phyloP scores from a whole-genome alignment of 2,888 invertebrate genomes.

The Cataglyphis albicans region DNA sequence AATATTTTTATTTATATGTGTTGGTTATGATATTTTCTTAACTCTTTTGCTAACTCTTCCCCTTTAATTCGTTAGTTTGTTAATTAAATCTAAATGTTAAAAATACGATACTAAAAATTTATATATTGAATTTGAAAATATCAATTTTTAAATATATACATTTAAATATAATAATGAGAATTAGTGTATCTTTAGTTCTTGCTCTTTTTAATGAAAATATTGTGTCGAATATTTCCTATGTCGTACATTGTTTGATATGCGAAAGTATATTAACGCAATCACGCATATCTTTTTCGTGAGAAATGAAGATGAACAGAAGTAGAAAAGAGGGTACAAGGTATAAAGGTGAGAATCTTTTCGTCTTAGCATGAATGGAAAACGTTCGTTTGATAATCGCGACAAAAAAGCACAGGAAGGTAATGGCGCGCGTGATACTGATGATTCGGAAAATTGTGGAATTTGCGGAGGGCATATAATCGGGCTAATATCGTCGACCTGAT shows the following conservation, averaged over 20 bases:
- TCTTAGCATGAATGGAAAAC: constrained; percentile 50
- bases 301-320: constrained; percentile 27
- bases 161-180: background rate
- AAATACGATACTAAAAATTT: background rate
- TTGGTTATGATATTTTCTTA: background rate
- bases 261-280: constrained; percentile 79
- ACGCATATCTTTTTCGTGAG: constrained; percentile 22
- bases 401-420: constrained; percentile 71
- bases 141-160: background rate
- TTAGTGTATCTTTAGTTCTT: background rate
- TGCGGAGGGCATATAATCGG: constrained; percentile 79
- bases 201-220: background rate
- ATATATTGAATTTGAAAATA: background rate
- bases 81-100: background rate
- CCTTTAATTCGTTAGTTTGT: background rate
- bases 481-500: constrained; percentile 78
- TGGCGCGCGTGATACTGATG: constrained; percentile 76
- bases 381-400: constrained; percentile 70
- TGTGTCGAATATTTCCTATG: constrained; percentile 45
- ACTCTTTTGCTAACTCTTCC: background rate
- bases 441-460: constrained; percentile 82
- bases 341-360: constrained; percentile 15
- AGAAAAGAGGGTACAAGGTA: constrained; percentile 35
- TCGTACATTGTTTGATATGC: constrained; percentile 79
- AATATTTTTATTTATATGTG: background rate